phyloP scores from a whole-genome alignment of 2,888 invertebrate genomes.

The Nomada lathburiana region DNA sequence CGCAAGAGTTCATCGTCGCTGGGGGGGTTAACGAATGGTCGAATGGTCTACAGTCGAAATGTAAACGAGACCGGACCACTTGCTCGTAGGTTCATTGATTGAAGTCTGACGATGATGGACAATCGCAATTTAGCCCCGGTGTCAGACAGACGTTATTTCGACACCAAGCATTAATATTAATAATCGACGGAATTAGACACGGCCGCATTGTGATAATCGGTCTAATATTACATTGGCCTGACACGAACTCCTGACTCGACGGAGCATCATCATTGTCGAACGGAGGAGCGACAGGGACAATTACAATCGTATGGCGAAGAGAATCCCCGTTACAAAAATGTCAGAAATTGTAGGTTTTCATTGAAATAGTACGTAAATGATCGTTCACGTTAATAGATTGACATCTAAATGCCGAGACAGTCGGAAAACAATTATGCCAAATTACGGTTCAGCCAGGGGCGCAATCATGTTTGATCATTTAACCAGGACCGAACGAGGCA shows the following conservation, averaged over 20 bases:
- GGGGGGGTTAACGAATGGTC: conserved; percentile 4
- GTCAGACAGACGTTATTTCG: conserved; percentile 28
- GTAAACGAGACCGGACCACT: conserved; percentile 15
- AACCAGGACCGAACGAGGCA: conserved; percentile 54
- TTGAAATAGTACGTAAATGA: not conserved
- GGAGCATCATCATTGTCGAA: not conserved
- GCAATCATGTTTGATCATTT: conserved; percentile 52
- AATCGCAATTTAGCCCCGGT: conserved; percentile 35
- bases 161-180: conserved; percentile 37
- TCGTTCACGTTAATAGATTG: not conserved
- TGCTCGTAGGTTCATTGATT: conserved; percentile 12
- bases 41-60: conserved; percentile 13
- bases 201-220: conserved; percentile 20
- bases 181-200: conserved; percentile 30
- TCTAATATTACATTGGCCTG: not conserved
- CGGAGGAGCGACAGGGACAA: not conserved
- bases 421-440: conserved; percentile 47
- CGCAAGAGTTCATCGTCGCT: not conserved
- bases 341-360: not conserved
- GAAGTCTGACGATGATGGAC: conserved; percentile 9
- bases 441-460: conserved; percentile 18
- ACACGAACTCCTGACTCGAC: not conserved
- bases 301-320: not conserved
- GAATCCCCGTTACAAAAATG: not conserved
- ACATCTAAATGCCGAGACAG: not conserved